Evolutionary conservation across 2,888 invertebrate genomes (phyloP).

Genomic region (Phaonia tiefii): DNA sequence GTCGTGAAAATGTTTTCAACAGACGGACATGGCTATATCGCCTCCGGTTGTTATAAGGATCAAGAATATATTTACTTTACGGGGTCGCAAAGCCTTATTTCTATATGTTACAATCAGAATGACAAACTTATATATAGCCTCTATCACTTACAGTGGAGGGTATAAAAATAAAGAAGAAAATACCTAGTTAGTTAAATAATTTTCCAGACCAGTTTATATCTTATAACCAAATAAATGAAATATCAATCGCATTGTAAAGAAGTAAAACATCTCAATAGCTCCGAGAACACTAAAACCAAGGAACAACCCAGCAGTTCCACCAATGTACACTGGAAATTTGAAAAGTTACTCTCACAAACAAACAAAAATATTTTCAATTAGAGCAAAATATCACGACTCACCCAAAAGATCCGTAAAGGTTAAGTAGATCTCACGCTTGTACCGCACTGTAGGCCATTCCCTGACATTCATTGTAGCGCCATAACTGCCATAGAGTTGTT

Average conservation of each 20-base stretch:
- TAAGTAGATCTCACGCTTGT: constrained; percentile 77
- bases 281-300: constrained; percentile 90
- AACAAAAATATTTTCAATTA: neutral
- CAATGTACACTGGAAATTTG: constrained; percentile 84
- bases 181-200: too few species aligned
- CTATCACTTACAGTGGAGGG: too few species aligned
- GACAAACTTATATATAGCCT: too few species aligned
- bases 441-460: constrained; percentile 71
- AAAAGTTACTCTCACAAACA: neutral
- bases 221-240: constrained; percentile 82
- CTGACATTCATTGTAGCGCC: constrained; percentile 62
- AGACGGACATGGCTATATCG: too few species aligned
- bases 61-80: too few species aligned
- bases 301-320: constrained; percentile 90
- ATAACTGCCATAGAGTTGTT: constrained; percentile 65
- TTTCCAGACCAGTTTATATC: too few species aligned
- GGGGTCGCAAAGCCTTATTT: too few species aligned
- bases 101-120: too few species aligned
- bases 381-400: constrained; percentile 58
- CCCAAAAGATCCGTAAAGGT: constrained; percentile 79
- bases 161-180: too few species aligned
- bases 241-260: constrained; percentile 84
- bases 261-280: constrained; percentile 88
- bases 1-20: too few species aligned
- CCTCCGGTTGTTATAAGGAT: too few species aligned